Conservation (phyloP, 2,113 vertebrate species). For the Podiceps cristatus region DNA sequence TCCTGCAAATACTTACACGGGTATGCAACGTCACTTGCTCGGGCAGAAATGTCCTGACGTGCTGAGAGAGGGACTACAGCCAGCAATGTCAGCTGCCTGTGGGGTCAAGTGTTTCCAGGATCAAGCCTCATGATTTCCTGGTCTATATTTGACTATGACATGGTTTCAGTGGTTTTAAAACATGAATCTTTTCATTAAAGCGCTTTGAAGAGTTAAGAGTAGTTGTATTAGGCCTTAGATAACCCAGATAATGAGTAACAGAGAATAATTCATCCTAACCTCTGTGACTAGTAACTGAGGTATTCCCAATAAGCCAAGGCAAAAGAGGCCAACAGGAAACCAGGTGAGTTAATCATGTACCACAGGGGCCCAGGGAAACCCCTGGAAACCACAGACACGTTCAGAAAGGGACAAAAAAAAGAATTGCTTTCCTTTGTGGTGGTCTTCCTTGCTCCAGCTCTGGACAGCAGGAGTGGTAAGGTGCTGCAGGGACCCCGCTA, state of each 20-base stretch:
- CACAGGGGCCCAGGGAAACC: not conserved
- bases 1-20: constrained; percentile 33
- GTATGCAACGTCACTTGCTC: not conserved
- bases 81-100: not conserved
- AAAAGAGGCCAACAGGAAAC: not conserved
- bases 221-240: not conserved
- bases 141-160: not conserved
- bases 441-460: not conserved
- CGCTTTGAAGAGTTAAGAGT: not conserved
- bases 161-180: constrained; percentile 35
- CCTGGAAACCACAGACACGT: constrained; percentile 26
- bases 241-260: constrained; percentile 26
- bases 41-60: not conserved
- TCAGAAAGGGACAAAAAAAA: constrained; percentile 19
- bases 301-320: not conserved
- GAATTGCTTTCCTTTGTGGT: not conserved
- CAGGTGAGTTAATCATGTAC: not conserved
- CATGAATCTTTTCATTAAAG: not conserved
- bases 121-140: not conserved
- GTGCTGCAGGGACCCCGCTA: not conserved
- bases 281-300: not conserved
- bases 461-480: not conserved
- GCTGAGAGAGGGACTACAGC: not conserved
- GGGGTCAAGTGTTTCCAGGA: constrained; percentile 43
- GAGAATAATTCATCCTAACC: not conserved